Base-by-base conservation (phyloP, 2,888 invertebrate species). In the Venusia cambrica region DNA sequence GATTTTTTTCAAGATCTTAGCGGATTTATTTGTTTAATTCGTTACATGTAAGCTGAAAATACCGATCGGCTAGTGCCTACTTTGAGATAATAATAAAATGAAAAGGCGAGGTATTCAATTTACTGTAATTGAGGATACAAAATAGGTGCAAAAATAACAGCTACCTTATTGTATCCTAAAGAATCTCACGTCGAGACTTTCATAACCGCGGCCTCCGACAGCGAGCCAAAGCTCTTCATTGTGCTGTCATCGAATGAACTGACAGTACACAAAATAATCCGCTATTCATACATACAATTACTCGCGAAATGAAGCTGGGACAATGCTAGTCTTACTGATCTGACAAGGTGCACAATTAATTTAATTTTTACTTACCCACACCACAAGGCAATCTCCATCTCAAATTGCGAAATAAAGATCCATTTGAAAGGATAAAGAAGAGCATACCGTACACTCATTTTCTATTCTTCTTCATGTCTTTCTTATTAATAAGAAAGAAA, bases 261-360 rank as follows among this genome's bases (percentile, higher is more conserved):
- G 80, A 80, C 84, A 80, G 77, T 74, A 79, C 73, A 64, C 76
- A 75, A 78, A 81, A 79, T 81, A 84, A 77, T 79, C 73, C 70
- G 69, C 76, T 71, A 79, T 76, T 73, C 75, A 74, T 71, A 67
- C 70, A 66, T 63, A 69, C 75, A 78, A 77, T 78, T 74, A 74
- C 69, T 65, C 62, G 68, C 67, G 54, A 73, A 74, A 73, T 60
- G 67, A 64, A 68, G 69, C 67, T 64, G 61, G 60, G 59, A 73
- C 71, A 71, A 70, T 67, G 65, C 68, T 52, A 52, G 61, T 64
- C 62, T 66, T 63, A 62, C 58, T 62, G 55, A 62, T 62, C 57
- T 50, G 62, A 71, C 63, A 56, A 49, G 39, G 49, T 48, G 40
- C 48, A 61, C 68, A 72, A 73, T 75, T 73, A 70, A 73, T 71